Evolutionary conservation across 2,888 invertebrate genomes (phyloP), one percentile per base, ranked within the genome.

Genomic region (Luffia ferchaultella): DNA sequence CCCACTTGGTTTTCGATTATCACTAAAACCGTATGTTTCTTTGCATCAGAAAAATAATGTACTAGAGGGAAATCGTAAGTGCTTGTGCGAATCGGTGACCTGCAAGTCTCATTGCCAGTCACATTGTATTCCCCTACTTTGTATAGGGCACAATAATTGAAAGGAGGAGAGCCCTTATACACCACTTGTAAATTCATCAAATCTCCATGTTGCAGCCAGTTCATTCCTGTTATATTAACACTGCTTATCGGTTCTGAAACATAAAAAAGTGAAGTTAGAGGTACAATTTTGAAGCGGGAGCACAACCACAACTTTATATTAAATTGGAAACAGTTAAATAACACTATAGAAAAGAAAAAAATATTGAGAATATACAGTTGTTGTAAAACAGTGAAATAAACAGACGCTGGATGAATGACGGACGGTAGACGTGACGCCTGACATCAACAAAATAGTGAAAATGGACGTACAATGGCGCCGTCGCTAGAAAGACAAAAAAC

Each of bases 171-270:
- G 0, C 95, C 96, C 20, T 87, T 85, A 62, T 93, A 96, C 42
- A 87, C 87, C 2, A 92, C 87, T 56, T 87, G 83, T 7, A 96
- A 69, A 50, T 89, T 86, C 19, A 95, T 71, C 45, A 94, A 76
- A 50, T 93, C 93, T 30, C 93, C 94, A 53, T 92, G 92, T 60
- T 92, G 89, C 30, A 96, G 78, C 94, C 95, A 95, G 62, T 91
- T 91, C 51, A 89, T 88, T 0, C 95, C 95, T 2, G 85, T 88
- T 1, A 92, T 87, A 47, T 88, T 88, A 7, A 95, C 80, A 52
- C 88, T 87, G 1, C 85, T 70, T 57, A 95, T 86, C 1, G 94
- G 92, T 57, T 88, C 95, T 94, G 68, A 9, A 83, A 76, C 56
- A 54, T 55, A 55, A 51, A 55, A 50, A 51, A 53, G 45, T 42